phyloP scores from a whole-genome alignment of 2,113 vertebrate genomes.

The Sarotherodon lohbergeri region DNA sequence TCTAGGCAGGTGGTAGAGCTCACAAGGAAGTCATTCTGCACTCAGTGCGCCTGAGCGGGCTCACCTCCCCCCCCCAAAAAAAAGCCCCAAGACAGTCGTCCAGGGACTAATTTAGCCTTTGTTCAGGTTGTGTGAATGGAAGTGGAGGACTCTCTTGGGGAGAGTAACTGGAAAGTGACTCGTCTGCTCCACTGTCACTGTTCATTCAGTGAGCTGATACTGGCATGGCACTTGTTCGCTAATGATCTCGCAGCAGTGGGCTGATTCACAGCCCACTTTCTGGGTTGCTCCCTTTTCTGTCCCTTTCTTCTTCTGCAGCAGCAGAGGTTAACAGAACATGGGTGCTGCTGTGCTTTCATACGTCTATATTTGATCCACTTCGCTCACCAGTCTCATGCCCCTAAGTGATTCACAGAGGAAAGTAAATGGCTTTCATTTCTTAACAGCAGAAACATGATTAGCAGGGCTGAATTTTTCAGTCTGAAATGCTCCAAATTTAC shows the following conservation, averaged over 20 bases:
- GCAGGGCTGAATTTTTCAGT: not conserved
- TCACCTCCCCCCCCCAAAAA: rapidly evolving
- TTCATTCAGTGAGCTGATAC: conserved; percentile 29
- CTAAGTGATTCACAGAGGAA: not conserved
- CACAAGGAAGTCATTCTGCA: conserved; percentile 27
- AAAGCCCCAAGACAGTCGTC: conserved; percentile 11
- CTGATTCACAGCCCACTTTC: conserved; percentile 23
- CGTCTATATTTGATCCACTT: not conserved
- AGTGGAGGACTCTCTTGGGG: not conserved
- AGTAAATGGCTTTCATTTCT: not conserved
- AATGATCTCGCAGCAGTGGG: conserved; percentile 42
- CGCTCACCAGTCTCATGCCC: not conserved
- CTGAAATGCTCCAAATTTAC: not conserved
- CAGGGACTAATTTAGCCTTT: conserved; percentile 45
- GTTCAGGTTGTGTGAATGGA: conserved; percentile 41
- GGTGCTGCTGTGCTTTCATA: not conserved
- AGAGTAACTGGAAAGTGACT: conserved; percentile 27
- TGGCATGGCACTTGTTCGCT: conserved; percentile 11
- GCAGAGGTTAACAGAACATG: not conserved
- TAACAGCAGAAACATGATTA: not conserved
- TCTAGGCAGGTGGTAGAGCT: not conserved
- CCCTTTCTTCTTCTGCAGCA: not conserved
- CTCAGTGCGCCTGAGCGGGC: not conserved
- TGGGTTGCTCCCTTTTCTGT: not conserved
- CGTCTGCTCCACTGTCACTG: conserved; percentile 13